Base-by-base conservation (phyloP, 2,797 vertebrate genomes). In the Enteromius trimaculatus region DNA sequence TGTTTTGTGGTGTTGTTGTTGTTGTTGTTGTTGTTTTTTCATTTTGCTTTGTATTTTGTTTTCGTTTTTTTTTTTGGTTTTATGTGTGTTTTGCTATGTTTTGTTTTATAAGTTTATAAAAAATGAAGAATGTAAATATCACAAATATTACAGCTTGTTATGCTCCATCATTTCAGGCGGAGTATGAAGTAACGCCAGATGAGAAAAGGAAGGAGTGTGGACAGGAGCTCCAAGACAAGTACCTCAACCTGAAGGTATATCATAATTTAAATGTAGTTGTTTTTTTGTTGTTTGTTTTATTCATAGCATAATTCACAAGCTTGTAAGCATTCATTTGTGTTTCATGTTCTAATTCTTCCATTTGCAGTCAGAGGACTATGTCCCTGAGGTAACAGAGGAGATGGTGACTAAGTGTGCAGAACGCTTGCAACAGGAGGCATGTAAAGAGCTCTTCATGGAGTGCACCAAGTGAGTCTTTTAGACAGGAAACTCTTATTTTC, bases 381-480 rank as follows among this genome's bases (percentile, higher is more conserved):
- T 99, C 87, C 94, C 96, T 16, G 96, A 99, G 92, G 92, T 99
- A 86, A 93, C 95, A 34, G 92, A 90, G 44, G 94, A 95, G 84
- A 92, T 98, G 92, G 94, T 96, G 88, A 91, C 90, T 80, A 92
- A 92, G 79, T 99, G 98, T 71, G 85, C 93, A 13, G 95, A 97
- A 89, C 90, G 91, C 82, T 93, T 98, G 89, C 95, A 97, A 86
- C 92, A 96, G 86, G 96, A 97, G 2, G 95, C 97, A 88, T 97
- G 95, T 91, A 99, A 99, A 90, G 98, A 99, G 87, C 96, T 99
- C 87, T 99, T 98, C 93, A 96, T 97, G 91, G 96, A 98, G 88
- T 96, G 95, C 84, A 97, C 96, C 92, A 98, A 96, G 98, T 99
- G 92, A 95, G 96, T 86, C 13, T 65, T 77, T 42, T 60, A 58